These are phyloP conservation scores for Phania funesta DNA, from an alignment of 2,888 invertebrate species.

Conservation along the genomic window DNA sequence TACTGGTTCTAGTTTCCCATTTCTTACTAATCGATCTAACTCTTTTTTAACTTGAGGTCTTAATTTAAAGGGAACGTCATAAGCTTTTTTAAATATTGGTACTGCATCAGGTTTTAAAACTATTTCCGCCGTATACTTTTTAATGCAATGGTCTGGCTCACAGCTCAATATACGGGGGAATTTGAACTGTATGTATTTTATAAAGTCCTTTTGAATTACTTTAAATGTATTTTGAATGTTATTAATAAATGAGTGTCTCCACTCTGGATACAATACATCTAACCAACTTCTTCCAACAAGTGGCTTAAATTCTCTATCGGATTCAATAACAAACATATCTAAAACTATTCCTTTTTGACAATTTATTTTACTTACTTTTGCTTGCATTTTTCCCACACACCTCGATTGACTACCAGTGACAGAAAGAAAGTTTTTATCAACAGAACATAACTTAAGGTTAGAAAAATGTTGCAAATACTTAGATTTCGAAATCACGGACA, in stretches of 20 bases:
- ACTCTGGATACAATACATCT: constrained; percentile 39
- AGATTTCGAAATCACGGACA: constrained; percentile 42
- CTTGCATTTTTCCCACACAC: constrained; percentile 34
- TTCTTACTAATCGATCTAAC: constrained; percentile 56
- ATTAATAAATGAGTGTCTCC: constrained; percentile 19
- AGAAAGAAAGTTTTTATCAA: constrained; percentile 20
- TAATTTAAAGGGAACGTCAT: constrained; percentile 68
- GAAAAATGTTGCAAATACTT: constrained; percentile 44
- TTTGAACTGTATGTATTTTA: constrained; percentile 16
- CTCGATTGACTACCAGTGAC: constrained; percentile 42
- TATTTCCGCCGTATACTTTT: constrained; percentile 48
- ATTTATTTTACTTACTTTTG: constrained; percentile 16
- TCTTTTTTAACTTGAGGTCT: constrained; percentile 68
- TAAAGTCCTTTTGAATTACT: background rate
- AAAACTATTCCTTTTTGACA: constrained; percentile 2
- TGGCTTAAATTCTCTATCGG: constrained; percentile 36
- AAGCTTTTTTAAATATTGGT: constrained; percentile 67
- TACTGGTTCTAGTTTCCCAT: constrained; percentile 67
- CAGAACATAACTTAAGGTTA: constrained; percentile 6
- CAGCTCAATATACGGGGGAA: constrained; percentile 36
- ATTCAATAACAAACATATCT: constrained; percentile 43
- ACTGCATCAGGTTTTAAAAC: constrained; percentile 27
- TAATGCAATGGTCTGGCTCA: constrained; percentile 30
- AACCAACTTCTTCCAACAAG: constrained; percentile 50
- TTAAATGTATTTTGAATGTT: constrained; percentile 4